Conservation (phyloP, 1,140 invertebrate genomes). For the Papilio machaon region DNA sequence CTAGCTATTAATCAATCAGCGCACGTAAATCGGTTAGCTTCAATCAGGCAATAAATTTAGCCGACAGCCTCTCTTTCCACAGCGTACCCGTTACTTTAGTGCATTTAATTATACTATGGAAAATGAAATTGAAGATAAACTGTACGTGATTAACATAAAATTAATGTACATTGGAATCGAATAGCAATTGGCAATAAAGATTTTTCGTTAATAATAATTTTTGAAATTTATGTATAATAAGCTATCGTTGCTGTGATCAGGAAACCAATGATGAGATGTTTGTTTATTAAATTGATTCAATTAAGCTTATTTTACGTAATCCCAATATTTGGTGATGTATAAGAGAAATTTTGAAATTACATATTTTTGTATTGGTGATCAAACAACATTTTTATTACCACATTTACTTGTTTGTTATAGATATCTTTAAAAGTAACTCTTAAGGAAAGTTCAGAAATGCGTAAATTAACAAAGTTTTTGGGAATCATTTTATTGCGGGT, state of each 20-base stretch:
- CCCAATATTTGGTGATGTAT: not conserved
- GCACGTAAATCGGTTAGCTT: conserved; percentile 34
- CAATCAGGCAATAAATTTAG: conserved; percentile 40
- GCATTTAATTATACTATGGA: conserved; percentile 11
- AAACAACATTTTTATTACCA: not conserved
- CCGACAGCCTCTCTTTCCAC: conserved; percentile 27
- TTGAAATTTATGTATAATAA: not conserved
- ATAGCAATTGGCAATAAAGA: not conserved
- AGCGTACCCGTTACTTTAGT: not conserved
- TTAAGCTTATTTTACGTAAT: not conserved
- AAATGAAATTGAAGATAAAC: conserved; percentile 21
- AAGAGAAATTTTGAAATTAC: too few relatives aligned
- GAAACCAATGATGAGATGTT: not conserved
- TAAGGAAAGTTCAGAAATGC: not conserved
- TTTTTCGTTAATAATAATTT: not conserved
- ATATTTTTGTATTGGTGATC: not conserved
- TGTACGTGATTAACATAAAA: conserved; percentile 20
- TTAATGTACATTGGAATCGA: conserved; percentile 2
- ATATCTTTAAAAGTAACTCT: not conserved
- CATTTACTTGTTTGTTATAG: not conserved
- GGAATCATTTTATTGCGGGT: conserved; percentile 3
- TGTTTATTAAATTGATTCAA: not conserved
- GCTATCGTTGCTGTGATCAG: not conserved
- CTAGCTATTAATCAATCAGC: conserved; percentile 39
- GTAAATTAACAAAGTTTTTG: conserved; percentile 9